Percentiles rank a stretch among this genome's conserved stretches.
phyloP scores from a whole-genome alignment of 2,113 vertebrate species.

The Zapus hudsonius region DNA sequence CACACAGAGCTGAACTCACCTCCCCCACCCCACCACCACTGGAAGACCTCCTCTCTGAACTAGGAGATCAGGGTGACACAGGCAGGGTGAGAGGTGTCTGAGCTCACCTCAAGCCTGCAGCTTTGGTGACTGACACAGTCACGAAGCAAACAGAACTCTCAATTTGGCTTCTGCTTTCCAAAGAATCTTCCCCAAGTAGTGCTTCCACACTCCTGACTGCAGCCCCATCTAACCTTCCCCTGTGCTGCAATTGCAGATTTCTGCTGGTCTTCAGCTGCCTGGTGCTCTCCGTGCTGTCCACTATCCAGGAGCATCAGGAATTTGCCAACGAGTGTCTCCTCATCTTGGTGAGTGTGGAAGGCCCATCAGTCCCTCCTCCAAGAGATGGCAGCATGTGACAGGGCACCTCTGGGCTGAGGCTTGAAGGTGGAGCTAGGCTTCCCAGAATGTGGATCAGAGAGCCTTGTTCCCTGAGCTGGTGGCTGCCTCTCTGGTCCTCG shows the following conservation, averaged over 20 bases:
- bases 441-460: slow-evolving; percentile 41
- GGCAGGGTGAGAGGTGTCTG: neutral
- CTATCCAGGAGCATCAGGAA: slow-evolving; percentile 95
- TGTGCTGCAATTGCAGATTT: slow-evolving; percentile 90
- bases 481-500: neutral
- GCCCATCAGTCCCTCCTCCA: neutral
- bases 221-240: slow-evolving; percentile 21
- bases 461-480: neutral
- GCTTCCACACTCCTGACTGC: neutral
- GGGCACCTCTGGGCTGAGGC: neutral
- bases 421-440: neutral
- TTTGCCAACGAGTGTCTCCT: slow-evolving; percentile 96
- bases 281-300: slow-evolving; percentile 98
- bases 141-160: neutral
- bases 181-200: neutral
- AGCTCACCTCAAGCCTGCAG: neutral
- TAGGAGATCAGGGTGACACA: neutral
- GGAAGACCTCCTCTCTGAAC: no score
- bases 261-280: slow-evolving; percentile 98
- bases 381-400: neutral
- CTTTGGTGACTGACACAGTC: neutral
- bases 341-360: slow-evolving; percentile 92
- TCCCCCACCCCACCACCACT: no score
- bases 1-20: neutral
- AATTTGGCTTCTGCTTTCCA: slow-evolving; percentile 6